A percentile compares a stretch with the other conserved stretches of the same genome.
Conservation (phyloP, 1,140 invertebrate species). For the Diachasma alloeum region DNA sequence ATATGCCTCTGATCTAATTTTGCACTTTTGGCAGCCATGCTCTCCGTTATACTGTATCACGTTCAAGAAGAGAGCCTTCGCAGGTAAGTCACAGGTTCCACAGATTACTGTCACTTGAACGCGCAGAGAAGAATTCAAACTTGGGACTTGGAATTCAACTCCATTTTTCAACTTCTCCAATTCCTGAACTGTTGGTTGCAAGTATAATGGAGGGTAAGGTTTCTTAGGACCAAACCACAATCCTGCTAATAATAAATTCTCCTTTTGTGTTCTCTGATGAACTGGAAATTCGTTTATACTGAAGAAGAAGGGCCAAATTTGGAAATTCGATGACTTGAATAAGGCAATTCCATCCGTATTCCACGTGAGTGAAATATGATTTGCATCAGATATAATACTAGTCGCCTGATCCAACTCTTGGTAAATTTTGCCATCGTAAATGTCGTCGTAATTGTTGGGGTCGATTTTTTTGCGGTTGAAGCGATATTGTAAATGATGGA, state of each 20-base stretch:
- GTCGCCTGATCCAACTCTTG: neutral
- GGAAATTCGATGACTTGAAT: conserved; percentile 22
- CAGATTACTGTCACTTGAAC: neutral
- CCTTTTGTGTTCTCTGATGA: neutral
- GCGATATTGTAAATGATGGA: neutral
- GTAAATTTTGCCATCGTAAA: conserved; percentile 12
- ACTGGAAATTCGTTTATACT: conserved; percentile 24
- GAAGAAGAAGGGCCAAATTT: conserved; percentile 21
- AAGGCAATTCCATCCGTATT: conserved; percentile 37
- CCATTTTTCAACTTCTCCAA: neutral
- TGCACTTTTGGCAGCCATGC: conserved; percentile 4
- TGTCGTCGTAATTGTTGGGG: conserved; percentile 1
- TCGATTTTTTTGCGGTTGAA: neutral
- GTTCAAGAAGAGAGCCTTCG: conserved; percentile 9
- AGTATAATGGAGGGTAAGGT: neutral
- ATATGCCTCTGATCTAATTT: neutral
- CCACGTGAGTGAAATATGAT: too few species aligned
- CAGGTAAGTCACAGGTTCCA: conserved; percentile 15
- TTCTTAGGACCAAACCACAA: conserved; percentile 29
- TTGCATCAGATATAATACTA: neutral
- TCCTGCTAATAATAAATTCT: conserved; percentile 20
- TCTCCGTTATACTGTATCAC: neutral
- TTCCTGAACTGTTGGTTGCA: neutral
- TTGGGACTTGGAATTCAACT: neutral
- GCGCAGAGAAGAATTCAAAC: neutral